phyloP scores from a whole-genome alignment of 2,113 vertebrate genomes.

The Proteles cristata region DNA sequence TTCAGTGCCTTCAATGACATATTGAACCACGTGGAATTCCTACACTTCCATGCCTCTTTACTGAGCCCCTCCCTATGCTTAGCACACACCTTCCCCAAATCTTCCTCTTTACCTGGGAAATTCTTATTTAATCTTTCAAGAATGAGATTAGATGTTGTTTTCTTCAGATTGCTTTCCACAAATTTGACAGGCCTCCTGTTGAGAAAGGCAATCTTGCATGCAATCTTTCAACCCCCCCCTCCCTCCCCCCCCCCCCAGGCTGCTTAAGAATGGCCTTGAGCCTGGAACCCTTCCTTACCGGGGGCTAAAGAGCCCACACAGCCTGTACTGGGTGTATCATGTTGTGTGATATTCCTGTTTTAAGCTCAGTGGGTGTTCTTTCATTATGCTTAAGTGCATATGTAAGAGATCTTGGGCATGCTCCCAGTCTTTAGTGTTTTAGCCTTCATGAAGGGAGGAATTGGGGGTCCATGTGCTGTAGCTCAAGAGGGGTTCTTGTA shows the following conservation, averaged over 20 bases:
- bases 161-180: neutral
- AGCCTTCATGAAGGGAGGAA: neutral
- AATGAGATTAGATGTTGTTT: neutral
- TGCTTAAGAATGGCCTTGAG: neutral
- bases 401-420: neutral
- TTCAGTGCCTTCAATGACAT: neutral
- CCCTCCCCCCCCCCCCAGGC: too few species aligned
- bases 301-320: neutral
- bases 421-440: neutral
- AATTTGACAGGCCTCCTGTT: neutral
- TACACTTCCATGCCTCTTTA: neutral
- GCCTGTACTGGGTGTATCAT: neutral
- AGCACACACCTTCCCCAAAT: neutral
- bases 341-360: neutral
- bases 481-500: neutral
- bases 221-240: neutral
- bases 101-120: neutral
- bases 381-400: neutral
- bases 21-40: neutral
- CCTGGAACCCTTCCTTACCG: neutral
- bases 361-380: neutral
- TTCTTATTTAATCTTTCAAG: neutral
- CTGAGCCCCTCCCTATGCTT: neutral
- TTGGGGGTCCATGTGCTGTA: neutral
- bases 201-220: neutral